phyloP scores from a whole-genome alignment of 2,113 vertebrate genomes.

The Syngnathoides biaculeatus region DNA sequence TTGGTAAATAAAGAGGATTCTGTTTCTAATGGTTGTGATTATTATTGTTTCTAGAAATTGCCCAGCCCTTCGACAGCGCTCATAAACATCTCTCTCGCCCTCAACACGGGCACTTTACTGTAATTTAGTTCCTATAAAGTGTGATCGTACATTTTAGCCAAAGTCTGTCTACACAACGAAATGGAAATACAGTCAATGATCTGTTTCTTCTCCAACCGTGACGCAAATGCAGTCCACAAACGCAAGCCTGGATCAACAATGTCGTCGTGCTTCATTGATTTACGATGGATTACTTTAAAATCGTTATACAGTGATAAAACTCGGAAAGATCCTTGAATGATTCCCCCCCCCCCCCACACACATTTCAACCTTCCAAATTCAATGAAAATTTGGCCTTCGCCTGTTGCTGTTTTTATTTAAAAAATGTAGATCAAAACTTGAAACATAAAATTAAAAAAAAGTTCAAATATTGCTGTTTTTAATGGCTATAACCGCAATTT shows the following conservation, averaged over 20 bases:
- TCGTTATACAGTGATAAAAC: neutral
- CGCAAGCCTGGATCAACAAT: neutral
- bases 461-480: neutral
- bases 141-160: neutral
- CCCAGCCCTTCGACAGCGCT: neutral
- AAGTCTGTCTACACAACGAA: neutral
- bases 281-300: neutral
- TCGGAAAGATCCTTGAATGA: neutral
- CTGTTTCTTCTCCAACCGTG: neutral
- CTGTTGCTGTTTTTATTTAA: neutral
- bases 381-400: no score
- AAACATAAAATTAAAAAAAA: no score
- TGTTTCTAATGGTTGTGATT: no score
- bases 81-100: neutral
- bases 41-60: no score
- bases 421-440: neutral
- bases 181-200: neutral
- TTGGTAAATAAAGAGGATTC: no score
- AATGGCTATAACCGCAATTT: neutral
- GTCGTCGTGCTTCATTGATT: neutral
- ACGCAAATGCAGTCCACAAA: neutral
- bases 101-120: neutral
- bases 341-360: no score
- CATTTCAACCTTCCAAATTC: no score
- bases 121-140: neutral